Base-by-base conservation (phyloP, 2,888 invertebrate species). In the Lymantria monacha region DNA sequence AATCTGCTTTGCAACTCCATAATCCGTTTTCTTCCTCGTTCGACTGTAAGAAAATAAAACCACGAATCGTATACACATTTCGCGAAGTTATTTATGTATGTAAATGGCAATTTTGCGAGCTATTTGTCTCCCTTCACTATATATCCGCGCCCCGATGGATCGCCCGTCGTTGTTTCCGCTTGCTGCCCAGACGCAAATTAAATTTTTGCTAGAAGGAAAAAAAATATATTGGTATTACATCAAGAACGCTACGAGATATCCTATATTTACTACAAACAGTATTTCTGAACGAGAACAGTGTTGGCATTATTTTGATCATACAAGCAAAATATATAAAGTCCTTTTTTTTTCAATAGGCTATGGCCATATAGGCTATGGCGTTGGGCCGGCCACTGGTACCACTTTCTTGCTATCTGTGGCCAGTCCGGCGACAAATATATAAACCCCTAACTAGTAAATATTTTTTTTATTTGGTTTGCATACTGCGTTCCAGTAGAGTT, bases 31-130 rank as follows among this genome's bases (percentile, higher is more conserved):
- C 44, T 46, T 55, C 57, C 48, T 46, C 46, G 48, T 43, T 33
- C 36, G 42, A 41, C 45, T 46, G 57, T 60, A 61, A 59, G 58
- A 68, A 65, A 59, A 67, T 68, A 67, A 60, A 60, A 60, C 66
- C 49, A 52, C 65, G 60, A 54, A 59, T 55, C 54, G 62, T 59
- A 46, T 49, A 61, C 48, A 57, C 58, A 59, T 62, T 66, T 58
- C 30, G 41, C 59, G 50, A 46, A 53, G 61, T 62, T 63, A 63
- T 65, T 60, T 59, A 69, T 69, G 69, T 66, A 70, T 74, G 71
- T 70, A 72, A 74, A 79, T 75, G 69, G 74, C 72, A 70, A 78
- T 77, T 75, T 71, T 44, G 78, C 69, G 72, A 76, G 67, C 71
- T 76, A 75, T 80, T 78, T 74, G 75, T 77, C 72, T 72, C 68